phyloP scores from a whole-genome alignment of 2,797 vertebrate genomes.

The Tiaroga cobitis region DNA sequence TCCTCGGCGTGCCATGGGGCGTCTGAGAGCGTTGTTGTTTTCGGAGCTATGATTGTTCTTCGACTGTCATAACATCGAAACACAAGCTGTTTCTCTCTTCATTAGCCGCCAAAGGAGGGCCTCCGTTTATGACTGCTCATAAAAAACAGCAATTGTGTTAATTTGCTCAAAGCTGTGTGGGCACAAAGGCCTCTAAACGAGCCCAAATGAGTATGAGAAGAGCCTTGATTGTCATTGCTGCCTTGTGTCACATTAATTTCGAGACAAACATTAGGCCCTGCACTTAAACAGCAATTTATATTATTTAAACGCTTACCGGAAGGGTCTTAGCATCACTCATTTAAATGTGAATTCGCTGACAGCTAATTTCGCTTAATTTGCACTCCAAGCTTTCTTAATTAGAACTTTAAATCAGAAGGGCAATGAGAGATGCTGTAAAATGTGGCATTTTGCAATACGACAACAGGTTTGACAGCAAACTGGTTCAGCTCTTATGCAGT shows the following conservation, averaged over 20 bases:
- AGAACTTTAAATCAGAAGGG: constrained; percentile 90
- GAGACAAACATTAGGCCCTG: constrained; percentile 98
- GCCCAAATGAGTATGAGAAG: constrained; percentile 98
- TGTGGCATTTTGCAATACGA: constrained; percentile 51
- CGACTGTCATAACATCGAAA: constrained; percentile 64
- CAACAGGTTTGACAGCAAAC: constrained; percentile 44
- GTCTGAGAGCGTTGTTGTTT: constrained; percentile 62
- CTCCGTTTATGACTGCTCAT: constrained; percentile 90
- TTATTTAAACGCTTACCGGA: constrained; percentile 99
- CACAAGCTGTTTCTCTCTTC: constrained; percentile 86
- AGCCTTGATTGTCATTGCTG: constrained; percentile 97
- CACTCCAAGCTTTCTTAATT: constrained; percentile 96
- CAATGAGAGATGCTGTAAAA: constrained; percentile 53
- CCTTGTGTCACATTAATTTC: constrained; percentile 98
- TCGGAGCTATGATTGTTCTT: constrained; percentile 57
- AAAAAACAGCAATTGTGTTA: constrained; percentile 97
- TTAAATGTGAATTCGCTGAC: constrained; percentile 98
- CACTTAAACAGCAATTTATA: constrained; percentile 99
- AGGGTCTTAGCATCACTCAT: constrained; percentile 91
- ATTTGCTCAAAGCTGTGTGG: constrained; percentile 91
- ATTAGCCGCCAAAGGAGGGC: constrained; percentile 83
- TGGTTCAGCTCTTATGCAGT: constrained; percentile 12
- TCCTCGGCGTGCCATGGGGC: constrained; percentile 55
- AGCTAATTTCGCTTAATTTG: constrained; percentile 96
- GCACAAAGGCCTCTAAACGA: constrained; percentile 97